These are phyloP conservation scores for Gymnopithys bicolor DNA, from an alignment of 2,797 vertebrate species.

Conservation along the genomic window DNA sequence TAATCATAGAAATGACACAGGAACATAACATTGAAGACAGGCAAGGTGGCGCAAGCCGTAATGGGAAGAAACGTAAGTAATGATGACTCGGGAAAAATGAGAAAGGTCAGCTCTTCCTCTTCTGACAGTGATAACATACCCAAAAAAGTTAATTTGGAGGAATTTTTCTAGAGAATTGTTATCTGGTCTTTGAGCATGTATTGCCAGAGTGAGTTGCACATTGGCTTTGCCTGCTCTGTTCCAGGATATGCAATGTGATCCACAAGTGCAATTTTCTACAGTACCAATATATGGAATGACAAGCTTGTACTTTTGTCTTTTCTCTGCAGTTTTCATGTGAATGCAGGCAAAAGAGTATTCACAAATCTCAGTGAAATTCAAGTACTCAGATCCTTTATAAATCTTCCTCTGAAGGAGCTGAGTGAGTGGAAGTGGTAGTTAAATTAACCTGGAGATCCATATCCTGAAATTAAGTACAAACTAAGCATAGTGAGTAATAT, in stretches of 20 bases:
- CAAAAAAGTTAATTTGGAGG: not conserved
- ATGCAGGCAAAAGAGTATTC: not conserved
- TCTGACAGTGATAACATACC: not conserved
- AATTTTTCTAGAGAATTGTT: not conserved
- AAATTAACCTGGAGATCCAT: accelerated
- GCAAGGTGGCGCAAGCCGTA: not conserved
- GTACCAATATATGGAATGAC: not conserved
- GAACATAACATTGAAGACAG: not conserved
- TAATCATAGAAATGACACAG: not conserved
- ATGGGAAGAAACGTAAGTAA: not conserved
- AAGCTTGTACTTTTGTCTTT: not conserved
- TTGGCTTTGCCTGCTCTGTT: not conserved
- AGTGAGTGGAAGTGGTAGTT: not conserved
- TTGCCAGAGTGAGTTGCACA: not conserved
- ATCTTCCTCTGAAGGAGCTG: not conserved
- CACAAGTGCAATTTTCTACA: not conserved
- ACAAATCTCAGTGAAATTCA: not conserved
- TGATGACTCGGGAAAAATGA: not conserved
- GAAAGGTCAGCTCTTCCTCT: slow-evolving; percentile 17
- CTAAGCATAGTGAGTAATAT: not conserved
- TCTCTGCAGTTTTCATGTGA: not conserved
- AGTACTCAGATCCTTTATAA: not conserved
- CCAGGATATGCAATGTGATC: not conserved
- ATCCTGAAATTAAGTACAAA: not conserved
- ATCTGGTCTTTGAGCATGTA: not conserved